A percentile compares a stretch with the other conserved stretches of the same genome.
Evolutionary conservation across 2,797 vertebrate genomes (phyloP).

Genomic region (Brachyrhaphis roseni): DNA sequence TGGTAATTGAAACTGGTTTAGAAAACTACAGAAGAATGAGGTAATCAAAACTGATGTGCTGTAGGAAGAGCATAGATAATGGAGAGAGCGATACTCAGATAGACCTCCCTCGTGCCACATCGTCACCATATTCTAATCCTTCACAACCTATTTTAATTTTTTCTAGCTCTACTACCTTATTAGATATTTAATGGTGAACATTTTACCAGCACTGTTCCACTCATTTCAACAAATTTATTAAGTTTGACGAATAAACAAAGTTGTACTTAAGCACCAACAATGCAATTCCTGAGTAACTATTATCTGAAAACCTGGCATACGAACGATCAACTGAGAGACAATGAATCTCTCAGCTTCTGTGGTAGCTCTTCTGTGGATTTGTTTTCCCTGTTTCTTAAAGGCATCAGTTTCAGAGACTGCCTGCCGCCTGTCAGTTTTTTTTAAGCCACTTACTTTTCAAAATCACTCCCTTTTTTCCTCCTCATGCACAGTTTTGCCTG

Average conservation of each 20-base stretch:
- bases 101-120: background rate
- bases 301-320: background rate
- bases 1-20: background rate
- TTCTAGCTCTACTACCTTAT: background rate
- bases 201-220: background rate
- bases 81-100: background rate
- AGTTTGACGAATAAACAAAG: background rate
- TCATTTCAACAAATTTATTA: background rate
- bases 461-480: background rate
- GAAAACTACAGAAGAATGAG: background rate
- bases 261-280: background rate
- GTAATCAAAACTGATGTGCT: background rate
- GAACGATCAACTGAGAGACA: background rate
- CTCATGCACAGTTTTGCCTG: background rate
- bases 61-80: background rate
- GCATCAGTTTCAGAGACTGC: background rate
- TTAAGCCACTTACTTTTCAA: background rate
- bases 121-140: background rate
- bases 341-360: background rate
- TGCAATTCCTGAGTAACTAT: background rate
- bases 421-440: background rate
- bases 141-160: background rate
- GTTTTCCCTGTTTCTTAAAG: background rate
- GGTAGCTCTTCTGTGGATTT: background rate
- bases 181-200: background rate